Evolutionary conservation across 2,113 vertebrate genomes (phyloP), one percentile per base, ranked within the genome.

Genomic region (Gasterosteus nipponicus): DNA sequence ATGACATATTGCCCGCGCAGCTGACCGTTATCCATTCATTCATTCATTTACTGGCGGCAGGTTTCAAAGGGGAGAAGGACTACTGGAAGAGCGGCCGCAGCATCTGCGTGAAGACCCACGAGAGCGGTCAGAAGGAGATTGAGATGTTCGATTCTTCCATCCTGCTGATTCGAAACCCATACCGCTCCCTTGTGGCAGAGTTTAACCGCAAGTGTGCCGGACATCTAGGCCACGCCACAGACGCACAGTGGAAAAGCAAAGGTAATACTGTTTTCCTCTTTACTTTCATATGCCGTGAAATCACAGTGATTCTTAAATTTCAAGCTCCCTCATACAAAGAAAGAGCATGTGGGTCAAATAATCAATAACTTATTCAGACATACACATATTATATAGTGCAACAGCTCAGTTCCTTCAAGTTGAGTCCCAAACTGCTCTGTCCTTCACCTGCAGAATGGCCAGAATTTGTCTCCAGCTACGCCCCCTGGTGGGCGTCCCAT

Each of bases 51-150:
- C 35, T 12, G 72, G 33, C 46, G 19, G 31, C 69, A 99, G 98
- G 98, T 80, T 99, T 99, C 83, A 99, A 98, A 93, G 98, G 98
- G 0, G 98, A 99, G 91, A 99, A 99, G 85, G 98, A 99, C 85
- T 97, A 98, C 88, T 99, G 98, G 98, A 95, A 95, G 92, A 99
- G 97, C 0, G 95, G 96, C 53, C 95, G 98, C 65, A 98, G 96
- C 78, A 95, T 99, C 90, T 98, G 97, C 0, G 94, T 99, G 59
- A 99, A 99, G 91, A 99, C 98, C 1, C 98, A 99, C 0, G 98
- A 99, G 91, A 99, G 98, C 0, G 96, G 98, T 53, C 94, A 93
- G 89, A 95, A 95, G 0, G 97, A 99, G 83, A 97, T 99, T 0
- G 96, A 99, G 73, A 97, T 97, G 95, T 99, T 97, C 0, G 96